Evolutionary conservation across 2,113 vertebrate genomes (phyloP).

Genomic region (Xyrauchen texanus): DNA sequence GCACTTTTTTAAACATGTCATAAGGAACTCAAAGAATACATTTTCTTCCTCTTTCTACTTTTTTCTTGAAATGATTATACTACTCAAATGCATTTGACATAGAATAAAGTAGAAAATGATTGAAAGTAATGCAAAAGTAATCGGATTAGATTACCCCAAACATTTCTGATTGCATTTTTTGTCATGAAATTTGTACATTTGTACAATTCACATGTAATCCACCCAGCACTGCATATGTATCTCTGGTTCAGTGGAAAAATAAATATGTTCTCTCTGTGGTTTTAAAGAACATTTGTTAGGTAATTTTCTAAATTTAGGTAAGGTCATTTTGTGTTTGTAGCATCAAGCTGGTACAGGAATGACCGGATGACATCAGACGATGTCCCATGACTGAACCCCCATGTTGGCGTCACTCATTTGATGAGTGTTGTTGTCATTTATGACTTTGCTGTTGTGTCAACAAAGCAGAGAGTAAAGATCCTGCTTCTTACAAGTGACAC

Average conservation of each 20-base stretch:
- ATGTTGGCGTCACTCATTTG: conserved; percentile 53
- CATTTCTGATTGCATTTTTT: too few relatives aligned
- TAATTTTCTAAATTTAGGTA: too few relatives aligned
- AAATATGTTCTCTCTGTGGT: conserved; percentile 5
- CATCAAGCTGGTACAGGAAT: conserved; percentile 65
- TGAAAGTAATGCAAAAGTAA: too few relatives aligned
- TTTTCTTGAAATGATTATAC: too few relatives aligned
- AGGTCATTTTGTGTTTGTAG: conserved; percentile 54
- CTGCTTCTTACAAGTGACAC: conserved; percentile 54
- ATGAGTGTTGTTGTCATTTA: conserved; percentile 38
- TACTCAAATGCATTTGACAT: too few relatives aligned
- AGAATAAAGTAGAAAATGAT: too few relatives aligned
- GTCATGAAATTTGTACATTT: background rate
- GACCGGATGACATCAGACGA: conserved; percentile 68
- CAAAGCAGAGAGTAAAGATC: conserved; percentile 55
- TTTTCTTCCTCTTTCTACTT: too few relatives aligned
- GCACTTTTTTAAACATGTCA: too few relatives aligned
- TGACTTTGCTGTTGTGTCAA: conserved; percentile 68
- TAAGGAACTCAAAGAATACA: too few relatives aligned
- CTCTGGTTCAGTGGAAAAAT: conserved; percentile 20
- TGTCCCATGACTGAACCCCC: conserved; percentile 47
- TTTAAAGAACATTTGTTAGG: background rate
- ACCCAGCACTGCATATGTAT: background rate
- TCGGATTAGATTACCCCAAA: too few relatives aligned
- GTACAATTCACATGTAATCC: background rate